Conservation (phyloP, 2,797 vertebrate genomes). For the Lophotriccus pileatus region DNA sequence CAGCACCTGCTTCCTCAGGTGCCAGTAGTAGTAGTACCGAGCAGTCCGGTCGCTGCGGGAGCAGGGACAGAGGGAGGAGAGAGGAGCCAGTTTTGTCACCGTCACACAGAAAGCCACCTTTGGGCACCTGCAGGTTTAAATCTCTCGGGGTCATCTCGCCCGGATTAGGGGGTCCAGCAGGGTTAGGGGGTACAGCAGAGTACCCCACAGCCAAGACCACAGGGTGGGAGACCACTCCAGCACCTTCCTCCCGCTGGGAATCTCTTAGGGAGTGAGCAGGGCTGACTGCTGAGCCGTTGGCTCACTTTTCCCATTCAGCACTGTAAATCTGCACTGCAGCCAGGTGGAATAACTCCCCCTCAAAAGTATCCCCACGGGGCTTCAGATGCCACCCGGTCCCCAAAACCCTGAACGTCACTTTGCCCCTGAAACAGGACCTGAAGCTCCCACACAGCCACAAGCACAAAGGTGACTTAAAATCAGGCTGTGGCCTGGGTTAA, state of each 20-base stretch:
- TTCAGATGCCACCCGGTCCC: not conserved
- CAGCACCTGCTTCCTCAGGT: conserved; percentile 94
- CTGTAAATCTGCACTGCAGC: rapidly evolving
- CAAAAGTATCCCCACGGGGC: rapidly evolving
- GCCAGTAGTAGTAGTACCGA: conserved; percentile 97
- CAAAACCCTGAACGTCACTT: rapidly evolving
- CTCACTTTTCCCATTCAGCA: not conserved
- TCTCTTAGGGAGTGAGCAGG: not conserved
- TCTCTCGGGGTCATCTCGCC: not conserved
- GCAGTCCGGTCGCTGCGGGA: conserved; percentile 86
- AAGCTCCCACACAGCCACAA: not conserved
- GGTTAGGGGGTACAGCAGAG: not conserved
- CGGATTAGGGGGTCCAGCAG: too few species aligned
- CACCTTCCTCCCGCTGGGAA: not conserved
- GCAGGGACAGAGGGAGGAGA: not conserved
- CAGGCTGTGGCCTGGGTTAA: not conserved
- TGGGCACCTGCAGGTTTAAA: not conserved
- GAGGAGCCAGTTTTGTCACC: not conserved
- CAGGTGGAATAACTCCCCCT: rapidly evolving
- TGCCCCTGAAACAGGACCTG: not conserved
- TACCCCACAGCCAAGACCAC: not conserved
- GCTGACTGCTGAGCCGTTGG: too few species aligned
- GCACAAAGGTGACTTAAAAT: rapidly evolving
- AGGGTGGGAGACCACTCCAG: not conserved
- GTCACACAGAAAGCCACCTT: not conserved